Conservation (phyloP, 2,113 vertebrate species). For the Antennarius striatus region DNA sequence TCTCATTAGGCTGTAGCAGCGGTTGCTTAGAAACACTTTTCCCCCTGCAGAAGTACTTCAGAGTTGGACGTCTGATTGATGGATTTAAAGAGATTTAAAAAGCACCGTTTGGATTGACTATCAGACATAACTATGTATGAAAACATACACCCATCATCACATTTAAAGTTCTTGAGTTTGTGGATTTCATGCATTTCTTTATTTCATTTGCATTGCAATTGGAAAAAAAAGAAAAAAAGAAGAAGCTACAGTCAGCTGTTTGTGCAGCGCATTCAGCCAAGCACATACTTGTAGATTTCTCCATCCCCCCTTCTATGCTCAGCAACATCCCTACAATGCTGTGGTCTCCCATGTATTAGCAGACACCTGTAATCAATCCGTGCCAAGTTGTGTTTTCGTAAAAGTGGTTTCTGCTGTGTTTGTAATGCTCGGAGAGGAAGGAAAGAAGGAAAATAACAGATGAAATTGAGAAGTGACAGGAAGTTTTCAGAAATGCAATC, state of each 20-base stretch:
- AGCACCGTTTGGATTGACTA: conserved; percentile 24
- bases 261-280: conserved; percentile 46
- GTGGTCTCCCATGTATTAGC: conserved; percentile 49
- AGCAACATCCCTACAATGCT: conserved; percentile 37
- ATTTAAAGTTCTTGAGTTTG: conserved; percentile 18
- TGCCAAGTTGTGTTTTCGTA: conserved; percentile 45
- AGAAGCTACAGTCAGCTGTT: conserved; percentile 52
- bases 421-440: conserved; percentile 42
- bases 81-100: conserved; percentile 41
- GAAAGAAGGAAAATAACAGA: not conserved
- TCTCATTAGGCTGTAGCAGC: conserved; percentile 29
- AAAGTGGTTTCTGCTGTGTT: conserved; percentile 37
- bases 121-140: conserved; percentile 2
- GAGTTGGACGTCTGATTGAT: conserved; percentile 49
- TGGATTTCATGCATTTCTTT: conserved; percentile 8
- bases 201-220: conserved; percentile 9
- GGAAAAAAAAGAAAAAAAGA: conserved; percentile 15
- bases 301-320: conserved; percentile 39
- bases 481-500: conserved; percentile 46
- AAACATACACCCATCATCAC: conserved; percentile 19
- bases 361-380: conserved; percentile 65
- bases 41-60: conserved; percentile 24
- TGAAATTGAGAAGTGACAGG: conserved; percentile 25
- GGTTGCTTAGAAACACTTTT: conserved; percentile 41
- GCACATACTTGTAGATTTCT: conserved; percentile 35